A percentile compares a stretch with the other conserved stretches of the same genome.
These are phyloP conservation scores for Cryptosula pallasiana DNA, from an alignment of 2,888 invertebrate species.

Conservation along the genomic window DNA sequence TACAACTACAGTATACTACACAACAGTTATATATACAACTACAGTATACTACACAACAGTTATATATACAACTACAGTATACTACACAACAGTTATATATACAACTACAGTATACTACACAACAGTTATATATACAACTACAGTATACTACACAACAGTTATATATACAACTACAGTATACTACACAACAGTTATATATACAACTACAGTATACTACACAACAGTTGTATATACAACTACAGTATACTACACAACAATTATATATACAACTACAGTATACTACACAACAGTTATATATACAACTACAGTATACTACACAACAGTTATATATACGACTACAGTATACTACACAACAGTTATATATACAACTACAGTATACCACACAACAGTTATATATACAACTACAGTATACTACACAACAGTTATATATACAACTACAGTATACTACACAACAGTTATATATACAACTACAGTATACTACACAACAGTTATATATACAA, in stretches of 20 bases:
- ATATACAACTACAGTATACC: constrained; percentile 69
- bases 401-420: too few relatives aligned
- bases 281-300: too few relatives aligned
- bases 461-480: background rate
- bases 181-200: constrained; percentile 58
- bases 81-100: too few relatives aligned
- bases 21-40: too few relatives aligned
- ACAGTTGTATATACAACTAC: too few relatives aligned
- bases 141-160: too few relatives aligned
- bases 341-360: too few relatives aligned
- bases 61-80: background rate
- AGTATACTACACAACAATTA: constrained; percentile 60
- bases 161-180: constrained; percentile 66
- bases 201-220: background rate
- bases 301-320: constrained; percentile 68
- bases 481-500: too few relatives aligned
- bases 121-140: constrained; percentile 17
- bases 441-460: constrained; percentile 60
- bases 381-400: constrained; percentile 54
- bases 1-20: background rate
- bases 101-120: constrained; percentile 71
- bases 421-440: too few relatives aligned
- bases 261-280: background rate
- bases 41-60: constrained; percentile 61
- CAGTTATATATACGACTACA: background rate